phyloP scores from a whole-genome alignment of 2,888 invertebrate species.

The Tetropium fuscum region DNA sequence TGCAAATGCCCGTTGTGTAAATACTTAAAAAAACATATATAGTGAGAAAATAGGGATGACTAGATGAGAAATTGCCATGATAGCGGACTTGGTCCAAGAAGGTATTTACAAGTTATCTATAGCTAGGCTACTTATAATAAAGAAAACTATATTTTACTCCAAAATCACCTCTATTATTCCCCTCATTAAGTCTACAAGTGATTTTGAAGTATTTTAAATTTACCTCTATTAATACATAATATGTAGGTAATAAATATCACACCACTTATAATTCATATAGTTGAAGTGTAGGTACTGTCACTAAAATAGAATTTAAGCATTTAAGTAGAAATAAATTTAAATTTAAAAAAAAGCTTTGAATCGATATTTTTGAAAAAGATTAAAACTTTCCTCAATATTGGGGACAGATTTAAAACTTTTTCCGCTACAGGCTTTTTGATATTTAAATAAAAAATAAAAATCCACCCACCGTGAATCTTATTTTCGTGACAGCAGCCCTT shows the following conservation, averaged over 20 bases:
- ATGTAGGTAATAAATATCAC: conserved; percentile 17
- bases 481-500: too few relatives aligned
- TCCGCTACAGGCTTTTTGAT: too few relatives aligned
- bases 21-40: background rate
- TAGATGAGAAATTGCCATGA: conserved; percentile 9
- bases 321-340: too few relatives aligned
- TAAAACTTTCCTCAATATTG: too few relatives aligned
- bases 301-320: too few relatives aligned
- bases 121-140: background rate
- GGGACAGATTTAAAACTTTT: too few relatives aligned
- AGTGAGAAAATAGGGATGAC: conserved; percentile 4
- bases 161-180: background rate
- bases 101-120: conserved; percentile 3
- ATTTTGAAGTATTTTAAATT: background rate
- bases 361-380: too few relatives aligned
- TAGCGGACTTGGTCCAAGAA: conserved; percentile 14
- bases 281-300: conserved; percentile 3
- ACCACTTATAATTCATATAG: conserved; percentile 5
- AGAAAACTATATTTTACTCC: background rate
- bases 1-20: background rate
- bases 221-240: background rate
- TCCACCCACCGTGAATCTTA: too few relatives aligned
- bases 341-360: too few relatives aligned
- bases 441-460: too few relatives aligned
- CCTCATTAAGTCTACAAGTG: conserved; percentile 1